Evolutionary conservation across 2,113 vertebrate genomes (phyloP).

Genomic region (Psittacula cyanocephala): DNA sequence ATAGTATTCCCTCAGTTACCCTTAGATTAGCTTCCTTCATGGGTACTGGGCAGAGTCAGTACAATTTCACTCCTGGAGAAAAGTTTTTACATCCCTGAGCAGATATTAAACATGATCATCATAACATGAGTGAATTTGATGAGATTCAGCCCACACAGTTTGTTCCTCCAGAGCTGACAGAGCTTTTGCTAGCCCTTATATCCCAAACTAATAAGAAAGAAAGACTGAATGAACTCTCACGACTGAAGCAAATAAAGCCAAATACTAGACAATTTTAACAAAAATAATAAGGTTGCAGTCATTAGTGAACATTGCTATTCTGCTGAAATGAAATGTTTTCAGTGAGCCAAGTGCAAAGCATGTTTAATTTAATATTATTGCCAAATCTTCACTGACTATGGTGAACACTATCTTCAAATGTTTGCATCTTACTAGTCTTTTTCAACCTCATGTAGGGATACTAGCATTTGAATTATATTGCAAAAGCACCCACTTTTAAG

Average conservation of each 20-base stretch:
- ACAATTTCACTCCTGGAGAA: constrained; percentile 23
- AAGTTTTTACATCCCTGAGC: constrained; percentile 39
- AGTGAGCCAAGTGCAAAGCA: background rate
- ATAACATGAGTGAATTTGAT: constrained; percentile 37
- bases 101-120: constrained; percentile 56
- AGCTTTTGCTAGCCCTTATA: constrained; percentile 19
- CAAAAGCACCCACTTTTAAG: background rate
- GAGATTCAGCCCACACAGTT: constrained; percentile 43
- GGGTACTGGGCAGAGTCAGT: background rate
- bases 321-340: background rate
- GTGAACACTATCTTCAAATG: background rate
- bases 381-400: background rate
- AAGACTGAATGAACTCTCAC: background rate
- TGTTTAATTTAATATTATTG: background rate
- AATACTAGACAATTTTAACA: background rate
- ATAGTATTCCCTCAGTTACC: constrained; percentile 36
- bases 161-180: constrained; percentile 11
- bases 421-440: background rate
- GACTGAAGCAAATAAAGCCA: background rate
- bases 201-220: constrained; percentile 29
- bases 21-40: constrained; percentile 31
- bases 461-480: background rate
- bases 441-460: background rate
- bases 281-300: constrained; percentile 29
- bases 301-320: background rate